Evolutionary conservation across 1,140 invertebrate species (phyloP), one percentile per base, ranked within the genome.

Genomic region (Drosophila tsacasi): DNA sequence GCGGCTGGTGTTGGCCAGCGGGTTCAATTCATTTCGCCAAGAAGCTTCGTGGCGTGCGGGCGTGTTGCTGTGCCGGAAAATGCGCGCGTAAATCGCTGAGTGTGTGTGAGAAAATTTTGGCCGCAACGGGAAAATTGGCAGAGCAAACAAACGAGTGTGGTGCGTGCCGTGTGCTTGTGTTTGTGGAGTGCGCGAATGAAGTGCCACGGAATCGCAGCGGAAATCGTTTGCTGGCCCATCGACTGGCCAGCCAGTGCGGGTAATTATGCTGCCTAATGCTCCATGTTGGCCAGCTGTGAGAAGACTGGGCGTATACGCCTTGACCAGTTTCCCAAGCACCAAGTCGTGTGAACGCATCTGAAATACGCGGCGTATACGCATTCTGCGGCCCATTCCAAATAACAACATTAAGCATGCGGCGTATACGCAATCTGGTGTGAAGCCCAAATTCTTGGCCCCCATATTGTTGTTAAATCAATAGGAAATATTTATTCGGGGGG

Each of bases 11-110:
- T 30, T 90, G 81, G 81, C 81, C 83, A 82, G 79, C 85, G 79
- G 81, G 89, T n/a, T n/a, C 79, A 89, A 67, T 79, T 85, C 90
- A 91, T 83, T 91, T 85, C 81, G 79, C 89, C 82, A 91, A 91
- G 79, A 74, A 81, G 84, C 82, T 81, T 85, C 74, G 81, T 86
- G 72, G 89, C 89, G 90, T 90, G 72, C 84, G 90, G 84, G 81
- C 79, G 84, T 91, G 83, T 78, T 83, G 60, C 72, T 52, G 69
- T 47, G 81, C 64, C 71, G 81, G 71, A 78, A 86, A 91, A 86
- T 82, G 89, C 84, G 89, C 89, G 89, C 84, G 85, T 89, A 89
- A 89, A 81, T 47, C 76, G 67, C 65, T 63, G 50, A 69, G 64
- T 59, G 73, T 75, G 60, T 76, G 58, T 40, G 50, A 69, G 44